Evolutionary conservation across 1,140 invertebrate species (phyloP).

Genomic region (Luehdorfia chinensis): DNA sequence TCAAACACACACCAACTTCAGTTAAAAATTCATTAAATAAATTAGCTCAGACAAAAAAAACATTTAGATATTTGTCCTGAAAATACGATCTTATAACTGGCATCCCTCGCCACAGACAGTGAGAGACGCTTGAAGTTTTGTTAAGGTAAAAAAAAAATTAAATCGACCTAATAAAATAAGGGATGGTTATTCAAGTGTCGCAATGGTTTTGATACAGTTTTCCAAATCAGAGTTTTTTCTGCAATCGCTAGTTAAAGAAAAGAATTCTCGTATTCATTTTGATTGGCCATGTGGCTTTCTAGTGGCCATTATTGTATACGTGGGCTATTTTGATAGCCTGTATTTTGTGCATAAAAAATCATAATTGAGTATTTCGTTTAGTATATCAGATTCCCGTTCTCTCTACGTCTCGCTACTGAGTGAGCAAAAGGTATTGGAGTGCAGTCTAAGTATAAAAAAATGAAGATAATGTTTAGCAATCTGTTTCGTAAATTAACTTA

Average conservation of each 20-base stretch:
- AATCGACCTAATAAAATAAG: slow-evolving; percentile 45
- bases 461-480: too few species aligned
- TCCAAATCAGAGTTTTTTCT: slow-evolving; percentile 19
- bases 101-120: background rate
- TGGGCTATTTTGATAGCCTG: slow-evolving; percentile 2
- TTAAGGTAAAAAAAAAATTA: slow-evolving; percentile 2
- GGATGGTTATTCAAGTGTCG: slow-evolving; percentile 48
- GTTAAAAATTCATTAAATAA: too few species aligned
- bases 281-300: slow-evolving; percentile 29
- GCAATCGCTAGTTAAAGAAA: slow-evolving; percentile 19
- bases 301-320: slow-evolving; percentile 22
- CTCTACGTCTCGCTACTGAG: too few species aligned
- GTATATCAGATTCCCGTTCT: too few species aligned
- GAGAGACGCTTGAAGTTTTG: background rate
- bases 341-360: too few species aligned
- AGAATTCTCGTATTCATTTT: slow-evolving; percentile 3
- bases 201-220: slow-evolving; percentile 27
- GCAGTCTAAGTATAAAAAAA: too few species aligned
- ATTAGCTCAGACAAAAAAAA: too few species aligned
- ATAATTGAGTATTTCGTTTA: too few species aligned
- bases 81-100: background rate
- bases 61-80: too few species aligned
- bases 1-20: too few species aligned
- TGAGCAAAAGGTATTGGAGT: too few species aligned
- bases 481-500: too few species aligned